Conservation (phyloP, 2,888 invertebrate genomes). For the Didymodactylos carnosus region DNA sequence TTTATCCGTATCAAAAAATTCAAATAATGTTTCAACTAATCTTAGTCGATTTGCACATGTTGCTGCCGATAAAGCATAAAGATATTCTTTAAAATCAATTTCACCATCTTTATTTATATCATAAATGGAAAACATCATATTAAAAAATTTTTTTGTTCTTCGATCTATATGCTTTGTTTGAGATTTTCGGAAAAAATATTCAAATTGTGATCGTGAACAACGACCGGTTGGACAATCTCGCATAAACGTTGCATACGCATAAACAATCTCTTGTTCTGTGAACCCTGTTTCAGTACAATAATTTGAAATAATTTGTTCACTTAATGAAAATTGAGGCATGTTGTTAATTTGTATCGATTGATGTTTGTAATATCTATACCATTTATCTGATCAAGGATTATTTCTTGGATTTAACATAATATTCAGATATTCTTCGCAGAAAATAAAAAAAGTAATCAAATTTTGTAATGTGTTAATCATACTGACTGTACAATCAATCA, state of each 20-base stretch:
- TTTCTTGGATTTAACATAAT: too few species aligned
- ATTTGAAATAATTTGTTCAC: too few species aligned
- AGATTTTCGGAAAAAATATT: not conserved
- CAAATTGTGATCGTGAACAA: not conserved
- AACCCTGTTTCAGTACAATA: not conserved
- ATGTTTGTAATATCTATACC: too few species aligned
- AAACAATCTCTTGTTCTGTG: not conserved
- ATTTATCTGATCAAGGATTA: too few species aligned
- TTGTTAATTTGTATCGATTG: too few species aligned
- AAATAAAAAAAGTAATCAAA: too few species aligned
- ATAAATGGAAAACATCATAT: not conserved
- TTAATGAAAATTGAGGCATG: too few species aligned
- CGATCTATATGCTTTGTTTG: not conserved
- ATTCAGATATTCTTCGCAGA: too few species aligned
- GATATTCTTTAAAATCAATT: not conserved
- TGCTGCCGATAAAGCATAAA: not conserved
- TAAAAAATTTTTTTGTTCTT: not conserved
- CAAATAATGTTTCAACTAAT: not conserved
- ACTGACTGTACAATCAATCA: too few species aligned
- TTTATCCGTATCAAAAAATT: not conserved
- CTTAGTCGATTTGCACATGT: not conserved
- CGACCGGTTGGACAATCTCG: not conserved
- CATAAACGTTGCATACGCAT: not conserved
- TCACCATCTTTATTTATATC: not conserved
- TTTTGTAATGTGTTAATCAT: too few species aligned